Conservation (phyloP, 2,113 vertebrate genomes). For the Calyptomena viridis region DNA sequence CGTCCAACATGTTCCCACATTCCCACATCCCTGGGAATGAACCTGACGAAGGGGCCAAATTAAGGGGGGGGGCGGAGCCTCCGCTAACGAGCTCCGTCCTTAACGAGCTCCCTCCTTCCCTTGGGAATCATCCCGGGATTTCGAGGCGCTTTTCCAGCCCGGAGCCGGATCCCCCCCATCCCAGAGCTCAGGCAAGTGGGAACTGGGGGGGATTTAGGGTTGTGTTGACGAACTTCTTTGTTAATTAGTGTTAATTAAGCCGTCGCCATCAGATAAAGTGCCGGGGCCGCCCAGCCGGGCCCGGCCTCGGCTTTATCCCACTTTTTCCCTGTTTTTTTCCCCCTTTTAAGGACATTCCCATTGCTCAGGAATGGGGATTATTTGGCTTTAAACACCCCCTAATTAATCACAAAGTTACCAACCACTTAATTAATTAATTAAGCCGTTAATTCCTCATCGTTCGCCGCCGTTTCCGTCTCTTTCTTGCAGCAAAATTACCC, state of each 20-base stretch:
- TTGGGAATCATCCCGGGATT: not conserved
- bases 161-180: not conserved
- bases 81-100: too few relatives aligned
- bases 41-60: too few relatives aligned
- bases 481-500: rapidly evolving
- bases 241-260: not conserved
- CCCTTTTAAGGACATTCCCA: not conserved
- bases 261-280: not conserved
- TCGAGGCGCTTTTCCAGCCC: not conserved
- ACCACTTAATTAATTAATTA: not conserved
- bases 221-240: not conserved
- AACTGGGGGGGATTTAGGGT: not conserved
- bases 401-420: not conserved
- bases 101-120: not conserved
- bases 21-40: too few relatives aligned
- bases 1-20: too few relatives aligned
- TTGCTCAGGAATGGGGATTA: too few relatives aligned
- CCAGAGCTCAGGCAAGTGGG: not conserved
- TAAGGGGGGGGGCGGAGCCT: too few relatives aligned
- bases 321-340: not conserved
- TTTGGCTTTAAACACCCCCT: not conserved
- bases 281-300: not conserved
- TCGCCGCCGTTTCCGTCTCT: not conserved
- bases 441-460: too few relatives aligned
- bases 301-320: not conserved